Evolutionary conservation across 1,140 invertebrate species (phyloP), one percentile per base, ranked within the genome.

Genomic region (Heliconius congener): DNA sequence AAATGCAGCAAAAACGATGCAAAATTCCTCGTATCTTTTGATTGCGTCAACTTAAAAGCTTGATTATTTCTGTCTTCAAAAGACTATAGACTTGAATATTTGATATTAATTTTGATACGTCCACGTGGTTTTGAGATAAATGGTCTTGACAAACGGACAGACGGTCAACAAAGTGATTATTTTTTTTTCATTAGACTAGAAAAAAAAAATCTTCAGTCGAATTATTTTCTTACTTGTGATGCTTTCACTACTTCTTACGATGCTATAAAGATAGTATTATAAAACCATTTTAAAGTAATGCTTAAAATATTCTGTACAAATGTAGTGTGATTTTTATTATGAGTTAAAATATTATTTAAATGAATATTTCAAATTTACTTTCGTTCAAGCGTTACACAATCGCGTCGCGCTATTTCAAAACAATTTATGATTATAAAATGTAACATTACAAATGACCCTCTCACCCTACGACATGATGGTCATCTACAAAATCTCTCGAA

Each of bases 401-500:
- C 34, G 37, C 71, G 71, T 71, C 37, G 3, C 37, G 71, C 71
- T 71, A 71, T 18, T 72, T 37, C 39, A 55, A 77, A 72, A 52
- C 66, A 34, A 55, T 34, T 27, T 66, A 27, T 42, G 30, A 73
- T 30, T 42, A 4, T 46, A 52, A 73, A 73, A 73, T 73, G 37
- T 73, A 27, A 50, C 72, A 27, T 52, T 18, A 46, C n/a, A 42
- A 55, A 23, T 76, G 8, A 66, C 42, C 78, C 73, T 79, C 75
- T 75, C 42, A 74, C 78, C 77, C 55, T 27, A 18, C 39, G 77
- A 42, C 73, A 75, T 75, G 57, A 73, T 57, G 71, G 42, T 74
- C 27, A 74, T 79, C 73, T 70, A 74, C 27, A 27, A 23, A 70
- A 79, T 79, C 60, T 46, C 66, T 71, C 57, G 42, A 46, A 74